Conservation (phyloP, 2,113 vertebrate species). For the Colossoma macropomum region DNA sequence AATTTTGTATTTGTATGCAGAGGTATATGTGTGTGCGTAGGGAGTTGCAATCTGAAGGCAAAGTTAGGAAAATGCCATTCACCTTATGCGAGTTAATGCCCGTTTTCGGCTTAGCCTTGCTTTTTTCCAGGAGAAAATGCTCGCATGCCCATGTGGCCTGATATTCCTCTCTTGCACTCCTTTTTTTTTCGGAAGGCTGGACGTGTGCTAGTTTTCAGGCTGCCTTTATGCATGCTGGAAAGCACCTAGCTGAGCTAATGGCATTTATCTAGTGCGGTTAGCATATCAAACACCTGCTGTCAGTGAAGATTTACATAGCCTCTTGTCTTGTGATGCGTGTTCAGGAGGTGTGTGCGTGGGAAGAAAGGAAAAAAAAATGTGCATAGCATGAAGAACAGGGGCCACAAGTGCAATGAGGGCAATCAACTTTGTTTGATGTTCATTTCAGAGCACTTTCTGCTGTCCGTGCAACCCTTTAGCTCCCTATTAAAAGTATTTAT, state of each 20-base stretch:
- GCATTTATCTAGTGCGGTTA: slow-evolving; percentile 68
- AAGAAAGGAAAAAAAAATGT: slow-evolving; percentile 33
- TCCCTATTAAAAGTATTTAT: slow-evolving; percentile 43
- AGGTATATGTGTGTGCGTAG: slow-evolving; percentile 24
- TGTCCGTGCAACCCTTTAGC: slow-evolving; percentile 36
- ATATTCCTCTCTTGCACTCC: not conserved
- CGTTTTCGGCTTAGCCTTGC: not conserved
- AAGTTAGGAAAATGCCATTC: slow-evolving; percentile 31
- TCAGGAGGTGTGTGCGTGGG: slow-evolving; percentile 19
- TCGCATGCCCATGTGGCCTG: slow-evolving; percentile 27
- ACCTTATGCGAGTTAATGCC: slow-evolving; percentile 16
- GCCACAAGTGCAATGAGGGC: slow-evolving; percentile 39
- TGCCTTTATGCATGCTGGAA: slow-evolving; percentile 54
- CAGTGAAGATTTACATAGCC: slow-evolving; percentile 67
- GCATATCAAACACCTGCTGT: slow-evolving; percentile 71
- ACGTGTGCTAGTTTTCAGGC: not conserved
- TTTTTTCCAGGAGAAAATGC: not conserved
- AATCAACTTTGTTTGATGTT: slow-evolving; percentile 51
- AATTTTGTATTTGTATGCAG: slow-evolving; percentile 68
- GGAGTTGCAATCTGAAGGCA: slow-evolving; percentile 12
- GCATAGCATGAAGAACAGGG: slow-evolving; percentile 35
- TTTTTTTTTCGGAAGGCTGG: not conserved
- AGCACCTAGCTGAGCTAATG: slow-evolving; percentile 66
- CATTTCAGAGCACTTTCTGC: slow-evolving; percentile 41
- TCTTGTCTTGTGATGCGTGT: slow-evolving; percentile 63